These are phyloP conservation scores for Macrobrachium rosenbergii DNA, from an alignment of 1,140 invertebrate species.

Conservation along the genomic window DNA sequence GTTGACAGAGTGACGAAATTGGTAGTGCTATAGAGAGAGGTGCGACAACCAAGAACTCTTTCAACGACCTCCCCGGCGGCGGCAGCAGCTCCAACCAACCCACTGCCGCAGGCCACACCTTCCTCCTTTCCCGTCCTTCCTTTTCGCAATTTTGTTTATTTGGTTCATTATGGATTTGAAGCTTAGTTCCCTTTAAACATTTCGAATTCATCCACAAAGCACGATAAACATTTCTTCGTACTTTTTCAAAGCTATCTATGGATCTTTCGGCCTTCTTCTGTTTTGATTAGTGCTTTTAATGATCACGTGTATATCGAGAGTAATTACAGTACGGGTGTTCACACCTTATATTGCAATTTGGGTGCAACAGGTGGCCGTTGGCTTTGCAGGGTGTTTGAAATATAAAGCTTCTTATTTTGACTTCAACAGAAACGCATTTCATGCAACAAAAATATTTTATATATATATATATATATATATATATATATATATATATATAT, in stretches of 20 bases:
- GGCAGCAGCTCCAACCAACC: conserved; percentile 35
- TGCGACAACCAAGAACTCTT: not conserved
- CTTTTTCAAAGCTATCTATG: not conserved
- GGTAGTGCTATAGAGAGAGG: not conserved
- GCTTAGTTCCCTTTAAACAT: conserved; percentile 7
- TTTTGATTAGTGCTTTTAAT: not conserved
- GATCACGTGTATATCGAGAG: not conserved
- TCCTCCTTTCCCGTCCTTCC: conserved; percentile 2
- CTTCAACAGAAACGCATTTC: too few species aligned
- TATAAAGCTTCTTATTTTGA: too few species aligned
- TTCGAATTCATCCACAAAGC: conserved; percentile 3
- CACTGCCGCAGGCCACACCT: conserved; percentile 35
- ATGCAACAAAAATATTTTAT: too few species aligned
- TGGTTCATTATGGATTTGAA: not conserved
- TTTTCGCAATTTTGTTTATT: not conserved
- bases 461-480: too few species aligned
- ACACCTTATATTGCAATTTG: too few species aligned
- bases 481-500: too few species aligned
- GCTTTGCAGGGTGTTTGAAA: too few species aligned
- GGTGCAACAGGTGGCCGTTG: too few species aligned
- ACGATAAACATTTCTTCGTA: not conserved
- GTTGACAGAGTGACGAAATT: not conserved
- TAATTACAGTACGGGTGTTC: too few species aligned
- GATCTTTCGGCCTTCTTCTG: conserved; percentile 1
- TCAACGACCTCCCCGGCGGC: conserved; percentile 57